Base-by-base conservation (phyloP, 1,140 invertebrate genomes). In the Drosophila micromelanica region DNA sequence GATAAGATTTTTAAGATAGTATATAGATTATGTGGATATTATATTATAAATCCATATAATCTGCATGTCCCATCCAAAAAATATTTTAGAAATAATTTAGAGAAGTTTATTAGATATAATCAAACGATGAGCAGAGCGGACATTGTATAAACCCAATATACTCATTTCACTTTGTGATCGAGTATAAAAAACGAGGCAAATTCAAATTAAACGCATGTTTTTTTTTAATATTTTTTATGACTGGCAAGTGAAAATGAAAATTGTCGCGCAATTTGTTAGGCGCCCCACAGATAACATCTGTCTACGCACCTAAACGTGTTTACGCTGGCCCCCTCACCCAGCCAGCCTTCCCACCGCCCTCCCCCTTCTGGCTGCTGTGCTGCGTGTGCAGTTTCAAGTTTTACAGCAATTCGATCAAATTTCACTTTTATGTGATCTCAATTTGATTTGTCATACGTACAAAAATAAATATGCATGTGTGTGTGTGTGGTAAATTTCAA, bases 251-350 rank as follows among this genome's bases (percentile, higher is more conserved):
- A 71, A 71, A 71, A 71, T 70, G 76, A 80, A 78, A 80, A 78
- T 59, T 71, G 75, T 77, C 65, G 43, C 57, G 48, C 43, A 67
- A 62, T 76, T 70, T 63, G 59, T 54, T 70, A 46, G 42, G 43
- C 57, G 48, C 65, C 57, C 56, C 57, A 63, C 32, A 6, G 67
- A 63, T 55, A 63, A 55, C 55, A 20, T 67, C 60, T 78, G 72
- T 71, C 65, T 78, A 80, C 76, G 78, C 78, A 78, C 61, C 45
- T 78, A 60, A 80, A 80, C 78, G 67, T 49, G 78, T 76, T 74
- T 79, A 37, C 56, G 35, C 40, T 63, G 12, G 11, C 35, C 15
- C 9, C 17, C 6, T 11, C 49, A 17, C 13, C 2, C 5, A 2
- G 17, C 59, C 9, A 32, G 5, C 5, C 30, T 13, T 11, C 35